Conservation (phyloP, 2,888 invertebrate genomes). For the Fragum fragum region DNA sequence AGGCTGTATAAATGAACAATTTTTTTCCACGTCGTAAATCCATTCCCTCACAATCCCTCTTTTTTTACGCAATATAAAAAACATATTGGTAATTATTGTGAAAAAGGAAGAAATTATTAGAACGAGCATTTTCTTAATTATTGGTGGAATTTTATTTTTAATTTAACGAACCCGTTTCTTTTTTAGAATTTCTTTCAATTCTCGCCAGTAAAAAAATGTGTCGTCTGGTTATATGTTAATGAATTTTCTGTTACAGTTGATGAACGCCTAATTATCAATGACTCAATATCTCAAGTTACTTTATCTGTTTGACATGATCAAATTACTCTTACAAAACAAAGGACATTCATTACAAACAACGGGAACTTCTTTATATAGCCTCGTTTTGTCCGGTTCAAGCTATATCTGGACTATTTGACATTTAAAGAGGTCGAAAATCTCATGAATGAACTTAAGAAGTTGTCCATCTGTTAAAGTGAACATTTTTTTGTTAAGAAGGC, state of each 20-base stretch:
- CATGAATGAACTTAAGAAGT: slow-evolving; percentile 57
- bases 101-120: too few relatives aligned
- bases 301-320: background rate
- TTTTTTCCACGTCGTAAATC: too few relatives aligned
- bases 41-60: too few relatives aligned
- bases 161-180: too few relatives aligned
- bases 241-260: background rate
- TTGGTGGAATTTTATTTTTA: too few relatives aligned
- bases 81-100: too few relatives aligned
- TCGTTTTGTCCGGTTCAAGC: background rate
- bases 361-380: slow-evolving; percentile 9
- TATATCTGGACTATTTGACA: slow-evolving; percentile 6
- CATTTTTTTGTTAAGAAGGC: background rate
- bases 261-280: slow-evolving; percentile 11
- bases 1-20: too few relatives aligned
- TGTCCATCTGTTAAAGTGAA: slow-evolving; percentile 10
- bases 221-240: too few relatives aligned
- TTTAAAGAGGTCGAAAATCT: slow-evolving; percentile 26
- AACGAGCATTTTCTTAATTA: too few relatives aligned
- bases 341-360: background rate
- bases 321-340: slow-evolving; percentile 21
- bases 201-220: too few relatives aligned
- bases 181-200: too few relatives aligned
- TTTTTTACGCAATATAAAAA: too few relatives aligned
- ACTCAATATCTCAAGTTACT: slow-evolving; percentile 18